These are phyloP conservation scores for Hylyphantes graminicola DNA, from an alignment of 1,140 invertebrate genomes.

Conservation along the genomic window DNA sequence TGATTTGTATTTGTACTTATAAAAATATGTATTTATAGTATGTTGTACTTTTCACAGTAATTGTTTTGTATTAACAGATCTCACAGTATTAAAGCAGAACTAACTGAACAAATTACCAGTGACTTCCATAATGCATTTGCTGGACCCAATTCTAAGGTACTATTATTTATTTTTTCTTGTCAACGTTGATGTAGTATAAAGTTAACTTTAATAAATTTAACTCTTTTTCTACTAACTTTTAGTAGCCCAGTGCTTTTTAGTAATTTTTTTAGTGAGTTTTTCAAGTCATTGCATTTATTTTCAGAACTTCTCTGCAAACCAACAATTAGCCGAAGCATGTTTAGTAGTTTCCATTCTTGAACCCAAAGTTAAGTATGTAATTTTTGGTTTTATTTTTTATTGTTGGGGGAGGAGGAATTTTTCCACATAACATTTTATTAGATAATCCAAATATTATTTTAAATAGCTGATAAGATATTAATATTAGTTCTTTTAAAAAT, in stretches of 20 bases:
- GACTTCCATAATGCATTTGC: constrained; percentile 95
- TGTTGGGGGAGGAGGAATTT: not conserved
- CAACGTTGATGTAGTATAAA: not conserved
- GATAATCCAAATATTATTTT: too few species aligned
- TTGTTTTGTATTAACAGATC: constrained; percentile 74
- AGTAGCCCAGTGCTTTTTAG: too few species aligned
- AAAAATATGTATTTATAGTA: not conserved
- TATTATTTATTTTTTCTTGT: not conserved
- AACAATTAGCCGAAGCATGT: constrained; percentile 90
- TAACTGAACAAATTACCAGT: constrained; percentile 90
- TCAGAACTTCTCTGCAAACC: constrained; percentile 74
- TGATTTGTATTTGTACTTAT: not conserved
- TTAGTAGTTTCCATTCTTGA: constrained; percentile 92
- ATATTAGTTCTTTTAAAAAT: too few species aligned
- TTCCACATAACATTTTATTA: too few species aligned
- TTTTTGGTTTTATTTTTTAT: not conserved
- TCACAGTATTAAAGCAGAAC: constrained; percentile 82
- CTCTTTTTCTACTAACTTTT: too few species aligned
- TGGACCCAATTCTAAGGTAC: constrained; percentile 77
- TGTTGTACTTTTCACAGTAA: not conserved
- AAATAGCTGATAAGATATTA: too few species aligned
- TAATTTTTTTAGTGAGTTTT: not conserved
- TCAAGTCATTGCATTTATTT: constrained; percentile 42
- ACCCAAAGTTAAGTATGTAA: constrained; percentile 81
- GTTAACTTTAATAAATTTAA: too few species aligned